These are phyloP conservation scores for Lacerta agilis DNA, from an alignment of 2,797 vertebrate genomes.

Conservation along the genomic window DNA sequence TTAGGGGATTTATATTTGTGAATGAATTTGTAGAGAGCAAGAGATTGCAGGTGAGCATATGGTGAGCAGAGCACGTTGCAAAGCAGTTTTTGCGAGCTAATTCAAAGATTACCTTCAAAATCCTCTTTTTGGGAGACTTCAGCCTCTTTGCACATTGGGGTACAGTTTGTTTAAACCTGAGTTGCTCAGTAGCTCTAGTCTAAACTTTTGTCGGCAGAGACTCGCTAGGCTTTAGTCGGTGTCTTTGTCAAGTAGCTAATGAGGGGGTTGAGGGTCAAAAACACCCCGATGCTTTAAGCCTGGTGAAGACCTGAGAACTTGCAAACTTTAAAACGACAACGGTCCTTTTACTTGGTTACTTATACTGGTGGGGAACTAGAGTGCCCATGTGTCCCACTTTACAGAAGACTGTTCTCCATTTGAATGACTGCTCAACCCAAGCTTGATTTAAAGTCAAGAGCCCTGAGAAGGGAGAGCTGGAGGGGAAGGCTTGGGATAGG, in stretches of 20 bases:
- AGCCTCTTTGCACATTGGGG: background rate
- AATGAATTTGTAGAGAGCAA: background rate
- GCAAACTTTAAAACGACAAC: background rate
- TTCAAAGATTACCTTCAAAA: background rate
- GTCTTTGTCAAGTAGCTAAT: background rate
- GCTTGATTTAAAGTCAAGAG: too few relatives aligned
- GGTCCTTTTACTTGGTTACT: background rate
- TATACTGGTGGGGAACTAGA: background rate
- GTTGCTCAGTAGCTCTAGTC: background rate
- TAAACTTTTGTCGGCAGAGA: background rate
- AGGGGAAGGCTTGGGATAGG: too few relatives aligned
- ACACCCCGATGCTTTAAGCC: too few relatives aligned
- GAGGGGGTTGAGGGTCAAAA: background rate
- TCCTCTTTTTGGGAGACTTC: background rate
- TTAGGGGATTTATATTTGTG: background rate
- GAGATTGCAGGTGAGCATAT: background rate
- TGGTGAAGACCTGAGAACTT: background rate
- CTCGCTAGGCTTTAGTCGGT: too few relatives aligned
- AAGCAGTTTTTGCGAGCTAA: background rate
- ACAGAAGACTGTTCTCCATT: too few relatives aligned
- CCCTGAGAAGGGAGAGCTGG: too few relatives aligned
- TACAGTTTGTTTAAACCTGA: background rate
- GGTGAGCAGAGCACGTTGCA: background rate
- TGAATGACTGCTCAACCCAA: too few relatives aligned
- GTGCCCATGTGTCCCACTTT: too few relatives aligned